Evolutionary conservation across 2,113 vertebrate genomes (phyloP).

Genomic region (Australoheros scitulus): DNA sequence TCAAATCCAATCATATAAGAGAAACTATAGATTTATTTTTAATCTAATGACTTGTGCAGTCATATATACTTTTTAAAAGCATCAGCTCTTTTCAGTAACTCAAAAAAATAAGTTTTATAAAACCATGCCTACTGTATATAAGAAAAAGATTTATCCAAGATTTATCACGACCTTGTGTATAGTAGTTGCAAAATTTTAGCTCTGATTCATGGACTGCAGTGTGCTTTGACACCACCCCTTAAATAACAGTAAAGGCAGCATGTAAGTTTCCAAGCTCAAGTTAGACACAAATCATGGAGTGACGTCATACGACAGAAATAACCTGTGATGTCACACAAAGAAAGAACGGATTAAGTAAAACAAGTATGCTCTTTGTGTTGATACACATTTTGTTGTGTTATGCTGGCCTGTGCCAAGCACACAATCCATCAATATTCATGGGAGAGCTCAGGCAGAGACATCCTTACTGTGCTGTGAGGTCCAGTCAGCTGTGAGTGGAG

Average conservation of each 20-base stretch:
- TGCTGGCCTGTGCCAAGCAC: background rate
- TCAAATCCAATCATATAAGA: background rate
- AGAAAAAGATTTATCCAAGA: background rate
- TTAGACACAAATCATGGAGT: background rate
- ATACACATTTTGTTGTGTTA: background rate
- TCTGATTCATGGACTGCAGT: background rate
- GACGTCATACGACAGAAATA: background rate
- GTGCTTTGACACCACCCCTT: background rate
- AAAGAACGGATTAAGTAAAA: background rate
- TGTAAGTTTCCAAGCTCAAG: background rate
- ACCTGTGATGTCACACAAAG: background rate
- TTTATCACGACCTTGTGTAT: background rate
- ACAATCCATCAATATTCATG: slow-evolving; percentile 35
- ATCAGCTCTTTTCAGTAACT: background rate
- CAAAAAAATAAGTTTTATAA: background rate
- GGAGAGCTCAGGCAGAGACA: slow-evolving; percentile 2
- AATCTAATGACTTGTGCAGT: background rate
- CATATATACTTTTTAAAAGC: background rate
- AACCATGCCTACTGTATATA: background rate
- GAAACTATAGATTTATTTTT: slow-evolving; percentile 9
- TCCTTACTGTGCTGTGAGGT: slow-evolving; percentile 23
- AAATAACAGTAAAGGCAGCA: background rate
- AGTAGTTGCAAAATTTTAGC: background rate
- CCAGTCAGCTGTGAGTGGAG: slow-evolving; percentile 35
- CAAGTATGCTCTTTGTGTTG: background rate